Percentiles rank a stretch among this genome's conserved stretches.
Evolutionary conservation across 2,797 vertebrate species (phyloP).

Genomic region (Streptopelia turtur): DNA sequence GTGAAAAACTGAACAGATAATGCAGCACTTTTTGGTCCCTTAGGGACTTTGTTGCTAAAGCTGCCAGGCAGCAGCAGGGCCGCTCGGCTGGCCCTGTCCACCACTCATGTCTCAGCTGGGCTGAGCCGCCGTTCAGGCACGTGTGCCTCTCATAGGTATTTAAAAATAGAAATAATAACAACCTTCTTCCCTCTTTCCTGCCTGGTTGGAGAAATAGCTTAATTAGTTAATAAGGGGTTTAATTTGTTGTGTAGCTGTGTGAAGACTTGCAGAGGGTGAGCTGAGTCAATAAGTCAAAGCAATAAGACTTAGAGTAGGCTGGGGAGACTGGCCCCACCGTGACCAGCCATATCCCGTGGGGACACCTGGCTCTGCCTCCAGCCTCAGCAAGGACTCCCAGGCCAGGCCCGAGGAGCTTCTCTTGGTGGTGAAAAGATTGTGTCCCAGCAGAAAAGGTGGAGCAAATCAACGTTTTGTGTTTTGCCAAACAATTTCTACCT

Average conservation of each 20-base stretch:
- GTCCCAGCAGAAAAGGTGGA: neutral
- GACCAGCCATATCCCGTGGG: accelerated
- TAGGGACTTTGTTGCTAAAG: neutral
- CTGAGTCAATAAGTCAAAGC: neutral
- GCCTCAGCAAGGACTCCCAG: neutral
- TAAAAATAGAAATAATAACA: constrained; percentile 58
- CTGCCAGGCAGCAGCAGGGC: accelerated
- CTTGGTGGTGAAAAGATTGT: neutral
- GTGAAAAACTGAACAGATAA: neutral
- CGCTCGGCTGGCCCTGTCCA: neutral
- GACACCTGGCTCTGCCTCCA: neutral
- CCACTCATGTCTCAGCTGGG: neutral
- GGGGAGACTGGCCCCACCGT: neutral
- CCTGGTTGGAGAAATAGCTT: constrained; percentile 48
- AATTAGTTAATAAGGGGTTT: constrained; percentile 48
- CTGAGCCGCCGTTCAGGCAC: neutral
- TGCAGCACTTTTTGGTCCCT: neutral
- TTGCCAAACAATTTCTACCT: neutral
- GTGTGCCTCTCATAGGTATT: neutral
- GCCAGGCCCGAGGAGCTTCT: neutral
- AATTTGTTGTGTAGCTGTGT: constrained; percentile 36
- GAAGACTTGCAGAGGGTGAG: constrained; percentile 30
- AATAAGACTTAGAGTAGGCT: neutral
- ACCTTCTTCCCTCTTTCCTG: constrained; percentile 21
- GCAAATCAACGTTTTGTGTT: neutral